These are phyloP conservation scores for Dicranocentrus wangi DNA, from an alignment of 2,888 invertebrate species.

Conservation along the genomic window DNA sequence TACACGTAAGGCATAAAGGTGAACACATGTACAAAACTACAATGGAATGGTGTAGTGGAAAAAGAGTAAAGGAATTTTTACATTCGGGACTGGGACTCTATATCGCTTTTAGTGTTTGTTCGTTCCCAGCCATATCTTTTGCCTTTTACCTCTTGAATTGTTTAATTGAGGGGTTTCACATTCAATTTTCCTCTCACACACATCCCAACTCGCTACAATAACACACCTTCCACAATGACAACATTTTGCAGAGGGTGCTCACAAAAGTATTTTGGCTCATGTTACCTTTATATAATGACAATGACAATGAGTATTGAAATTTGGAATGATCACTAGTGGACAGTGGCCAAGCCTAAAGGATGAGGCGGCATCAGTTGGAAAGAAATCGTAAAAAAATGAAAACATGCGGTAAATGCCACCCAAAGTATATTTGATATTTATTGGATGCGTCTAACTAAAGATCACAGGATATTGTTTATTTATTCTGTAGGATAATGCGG, in stretches of 20 bases:
- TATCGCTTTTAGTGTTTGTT: too few species aligned
- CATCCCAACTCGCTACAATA: constrained; percentile 12
- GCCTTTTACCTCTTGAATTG: too few species aligned
- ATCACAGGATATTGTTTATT: too few species aligned
- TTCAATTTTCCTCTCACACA: constrained; percentile 28
- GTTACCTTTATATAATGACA: neutral
- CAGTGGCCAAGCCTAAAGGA: constrained; percentile 32
- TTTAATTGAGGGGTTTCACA: constrained; percentile 55
- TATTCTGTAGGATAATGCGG: too few species aligned
- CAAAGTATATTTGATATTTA: neutral
- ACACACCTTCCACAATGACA: constrained; percentile 12
- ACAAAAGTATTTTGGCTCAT: neutral
- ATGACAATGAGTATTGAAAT: constrained; percentile 1
- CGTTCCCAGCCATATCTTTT: too few species aligned
- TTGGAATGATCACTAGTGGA: constrained; percentile 19
- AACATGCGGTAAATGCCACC: neutral
- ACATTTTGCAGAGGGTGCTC: constrained; percentile 13
- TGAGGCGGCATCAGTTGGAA: constrained; percentile 17
- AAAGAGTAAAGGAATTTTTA: neutral
- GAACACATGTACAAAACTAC: too few species aligned
- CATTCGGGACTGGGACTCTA: neutral
- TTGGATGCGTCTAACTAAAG: neutral
- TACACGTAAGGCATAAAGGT: too few species aligned
- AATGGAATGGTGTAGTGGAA: too few species aligned
- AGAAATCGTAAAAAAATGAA: constrained; percentile 16